phyloP scores from a whole-genome alignment of 2,888 invertebrate genomes.

The Leistus spinibarbis region DNA sequence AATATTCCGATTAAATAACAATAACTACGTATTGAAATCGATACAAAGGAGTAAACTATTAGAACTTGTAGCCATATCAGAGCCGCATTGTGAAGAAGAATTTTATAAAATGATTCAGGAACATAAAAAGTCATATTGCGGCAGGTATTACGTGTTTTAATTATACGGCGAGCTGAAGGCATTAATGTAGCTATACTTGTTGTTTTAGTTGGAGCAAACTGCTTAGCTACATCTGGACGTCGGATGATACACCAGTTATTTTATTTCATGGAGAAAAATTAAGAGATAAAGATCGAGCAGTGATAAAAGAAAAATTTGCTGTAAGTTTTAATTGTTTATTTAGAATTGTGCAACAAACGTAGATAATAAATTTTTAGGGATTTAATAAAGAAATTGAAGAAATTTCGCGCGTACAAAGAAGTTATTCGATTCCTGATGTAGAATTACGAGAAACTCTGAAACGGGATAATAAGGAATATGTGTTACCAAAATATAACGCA shows the following conservation, averaged over 20 bases:
- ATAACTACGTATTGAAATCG: constrained; percentile 92
- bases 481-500: constrained; percentile 83
- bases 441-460: constrained; percentile 88
- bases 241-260: constrained; percentile 70
- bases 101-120: constrained; percentile 88
- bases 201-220: constrained; percentile 80
- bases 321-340: constrained; percentile 67
- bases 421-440: constrained; percentile 92
- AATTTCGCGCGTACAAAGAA: constrained; percentile 79
- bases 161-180: not conserved
- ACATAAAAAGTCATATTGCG: constrained; percentile 75
- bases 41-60: constrained; percentile 83
- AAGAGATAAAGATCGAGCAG: constrained; percentile 83
- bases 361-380: constrained; percentile 63
- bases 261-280: constrained; percentile 68
- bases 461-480: constrained; percentile 85
- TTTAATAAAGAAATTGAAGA: constrained; percentile 98
- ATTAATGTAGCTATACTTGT: not conserved
- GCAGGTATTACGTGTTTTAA: constrained; percentile 58
- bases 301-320: constrained; percentile 87
- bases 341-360: not conserved
- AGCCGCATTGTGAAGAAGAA: constrained; percentile 83
- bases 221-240: constrained; percentile 71
- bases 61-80: constrained; percentile 79
- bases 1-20: constrained; percentile 92